phyloP scores from a whole-genome alignment of 2,888 invertebrate species.

The Troides oblongomaculatus region DNA sequence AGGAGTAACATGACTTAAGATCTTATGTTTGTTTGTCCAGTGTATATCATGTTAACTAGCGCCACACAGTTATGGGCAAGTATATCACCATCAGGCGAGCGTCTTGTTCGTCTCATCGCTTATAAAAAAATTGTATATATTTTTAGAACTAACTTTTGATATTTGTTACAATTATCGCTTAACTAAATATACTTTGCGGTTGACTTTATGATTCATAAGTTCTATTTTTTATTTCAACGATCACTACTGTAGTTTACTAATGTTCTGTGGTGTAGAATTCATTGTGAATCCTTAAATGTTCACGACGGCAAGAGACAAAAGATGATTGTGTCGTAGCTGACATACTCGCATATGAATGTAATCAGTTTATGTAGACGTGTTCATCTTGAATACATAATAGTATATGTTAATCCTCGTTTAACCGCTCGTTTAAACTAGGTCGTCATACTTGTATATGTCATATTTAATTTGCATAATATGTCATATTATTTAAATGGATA shows the following conservation, averaged over 20 bases:
- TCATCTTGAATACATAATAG: conserved; percentile 17
- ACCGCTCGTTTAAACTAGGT: conserved; percentile 1
- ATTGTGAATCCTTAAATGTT: conserved; percentile 25
- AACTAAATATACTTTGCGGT: neutral
- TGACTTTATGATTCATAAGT: neutral
- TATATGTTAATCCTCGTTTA: conserved; percentile 3
- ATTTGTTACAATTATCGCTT: too few relatives aligned
- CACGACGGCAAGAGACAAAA: conserved; percentile 19
- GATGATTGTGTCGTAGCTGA: conserved; percentile 15
- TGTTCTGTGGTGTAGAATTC: conserved; percentile 20
- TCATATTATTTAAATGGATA: too few relatives aligned
- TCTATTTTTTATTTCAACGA: neutral
- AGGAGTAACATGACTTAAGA: too few relatives aligned
- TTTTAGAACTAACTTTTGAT: too few relatives aligned
- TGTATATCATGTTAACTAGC: too few relatives aligned
- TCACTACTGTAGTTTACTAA: conserved; percentile 5
- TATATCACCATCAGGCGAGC: too few relatives aligned
- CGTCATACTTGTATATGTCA: neutral
- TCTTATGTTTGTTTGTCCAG: too few relatives aligned
- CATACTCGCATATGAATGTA: conserved; percentile 19
- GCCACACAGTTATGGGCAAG: too few relatives aligned
- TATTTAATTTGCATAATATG: neutral
- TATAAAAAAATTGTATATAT: too few relatives aligned
- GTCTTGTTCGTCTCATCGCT: too few relatives aligned
- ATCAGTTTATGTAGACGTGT: conserved; percentile 18